These are phyloP conservation scores for Sebastiscus tertius DNA, from an alignment of 2,797 vertebrate species.

Conservation along the genomic window DNA sequence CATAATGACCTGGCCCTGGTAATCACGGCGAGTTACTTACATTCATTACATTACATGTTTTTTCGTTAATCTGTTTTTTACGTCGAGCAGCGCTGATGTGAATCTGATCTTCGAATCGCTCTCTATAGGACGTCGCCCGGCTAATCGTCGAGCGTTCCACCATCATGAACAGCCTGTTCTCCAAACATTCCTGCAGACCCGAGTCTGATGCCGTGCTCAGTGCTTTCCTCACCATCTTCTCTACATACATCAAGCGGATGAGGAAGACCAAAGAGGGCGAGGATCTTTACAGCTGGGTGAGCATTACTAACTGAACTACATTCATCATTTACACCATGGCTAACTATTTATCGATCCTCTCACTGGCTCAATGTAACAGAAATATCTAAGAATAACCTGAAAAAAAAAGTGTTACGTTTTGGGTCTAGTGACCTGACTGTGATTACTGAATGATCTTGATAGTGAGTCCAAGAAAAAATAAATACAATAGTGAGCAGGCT, in stretches of 20 bases:
- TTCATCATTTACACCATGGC: not conserved
- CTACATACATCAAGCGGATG: conserved; percentile 92
- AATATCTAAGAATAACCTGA: not conserved
- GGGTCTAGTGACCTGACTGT: not conserved
- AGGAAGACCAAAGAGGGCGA: conserved; percentile 98
- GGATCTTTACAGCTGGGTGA: conserved; percentile 98
- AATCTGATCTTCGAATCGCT: not conserved
- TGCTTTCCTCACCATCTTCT: conserved; percentile 93
- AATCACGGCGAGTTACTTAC: conserved; percentile 50
- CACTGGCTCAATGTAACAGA: not conserved
- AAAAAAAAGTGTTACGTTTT: not conserved
- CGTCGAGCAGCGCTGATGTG: not conserved
- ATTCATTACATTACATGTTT: not conserved
- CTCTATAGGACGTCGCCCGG: conserved; percentile 90
- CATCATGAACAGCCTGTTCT: conserved; percentile 98
- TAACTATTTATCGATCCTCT: not conserved
- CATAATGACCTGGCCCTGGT: conserved; percentile 97
- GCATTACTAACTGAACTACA: conserved; percentile 22
- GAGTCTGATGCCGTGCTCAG: conserved; percentile 91
- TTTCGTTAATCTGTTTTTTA: not conserved
- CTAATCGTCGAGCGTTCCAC: conserved; percentile 97
- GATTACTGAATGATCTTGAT: not conserved
- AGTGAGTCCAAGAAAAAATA: not conserved
- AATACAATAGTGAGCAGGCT: not conserved
- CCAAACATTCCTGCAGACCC: conserved; percentile 88